Evolutionary conservation across 2,113 vertebrate genomes (phyloP).

Genomic region (Pangasianodon hypophthalmus): DNA sequence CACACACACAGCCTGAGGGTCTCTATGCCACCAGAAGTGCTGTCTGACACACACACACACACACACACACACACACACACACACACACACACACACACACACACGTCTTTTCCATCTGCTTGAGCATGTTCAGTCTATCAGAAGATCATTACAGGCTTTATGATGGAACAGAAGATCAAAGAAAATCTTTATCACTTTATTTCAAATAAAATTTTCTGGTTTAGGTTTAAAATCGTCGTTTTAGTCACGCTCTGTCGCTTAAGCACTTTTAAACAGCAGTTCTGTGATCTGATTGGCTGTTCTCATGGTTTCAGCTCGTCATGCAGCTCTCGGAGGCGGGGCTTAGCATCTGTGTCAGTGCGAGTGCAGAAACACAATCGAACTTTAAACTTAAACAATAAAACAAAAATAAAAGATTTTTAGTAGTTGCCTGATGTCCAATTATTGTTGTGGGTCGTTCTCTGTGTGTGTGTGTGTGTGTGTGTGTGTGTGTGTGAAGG

Average conservation of each 20-base stretch:
- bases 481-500: background rate
- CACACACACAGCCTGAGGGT: conserved; percentile 44
- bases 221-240: background rate
- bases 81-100: background rate
- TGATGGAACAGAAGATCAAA: background rate
- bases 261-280: background rate
- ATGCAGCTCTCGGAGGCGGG: background rate
- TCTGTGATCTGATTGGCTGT: background rate
- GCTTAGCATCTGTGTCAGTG: background rate
- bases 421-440: background rate
- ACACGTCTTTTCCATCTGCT: conserved; percentile 16
- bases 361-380: no score
- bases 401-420: background rate
- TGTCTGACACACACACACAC: conserved; percentile 34
- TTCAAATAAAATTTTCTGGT: background rate
- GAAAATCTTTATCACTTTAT: background rate
- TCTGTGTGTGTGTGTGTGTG: conserved; percentile 1
- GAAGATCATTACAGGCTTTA: conserved; percentile 6
- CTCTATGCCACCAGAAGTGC: conserved; percentile 49
- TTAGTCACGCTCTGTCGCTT: background rate
- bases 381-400: no score
- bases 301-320: background rate
- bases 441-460: background rate
- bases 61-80: background rate
- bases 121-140: conserved; percentile 41